Evolutionary conservation across 2,797 vertebrate genomes (phyloP).

Genomic region (Manis javanica): DNA sequence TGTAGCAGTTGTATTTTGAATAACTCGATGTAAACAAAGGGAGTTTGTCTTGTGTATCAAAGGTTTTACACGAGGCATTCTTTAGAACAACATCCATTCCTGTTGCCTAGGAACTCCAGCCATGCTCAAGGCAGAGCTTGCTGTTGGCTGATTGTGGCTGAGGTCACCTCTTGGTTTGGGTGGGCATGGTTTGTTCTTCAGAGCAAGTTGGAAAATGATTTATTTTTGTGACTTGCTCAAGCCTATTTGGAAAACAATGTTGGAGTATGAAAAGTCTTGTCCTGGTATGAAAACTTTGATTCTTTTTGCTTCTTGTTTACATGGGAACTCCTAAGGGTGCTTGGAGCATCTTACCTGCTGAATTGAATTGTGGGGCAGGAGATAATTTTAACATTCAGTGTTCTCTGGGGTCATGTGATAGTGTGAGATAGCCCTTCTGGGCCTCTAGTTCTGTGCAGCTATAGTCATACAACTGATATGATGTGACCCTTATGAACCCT

Average conservation of each 20-base stretch:
- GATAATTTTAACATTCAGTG: neutral
- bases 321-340: neutral
- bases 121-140: neutral
- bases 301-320: neutral
- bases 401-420: neutral
- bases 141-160: neutral
- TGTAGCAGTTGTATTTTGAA: constrained; percentile 27
- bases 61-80: neutral
- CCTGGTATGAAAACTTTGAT: constrained; percentile 6
- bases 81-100: neutral
- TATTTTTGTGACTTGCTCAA: neutral
- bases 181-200: neutral
- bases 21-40: neutral
- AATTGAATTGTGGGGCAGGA: neutral
- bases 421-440: neutral
- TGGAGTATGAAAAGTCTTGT: neutral
- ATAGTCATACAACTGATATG: neutral
- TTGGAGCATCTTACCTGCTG: neutral
- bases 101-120: neutral
- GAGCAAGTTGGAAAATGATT: neutral
- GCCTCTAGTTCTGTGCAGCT: neutral
- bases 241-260: neutral
- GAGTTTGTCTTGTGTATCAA: neutral
- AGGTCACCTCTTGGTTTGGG: neutral
- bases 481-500: neutral